Evolutionary conservation across 2,888 invertebrate genomes (phyloP), one percentile per base, ranked within the genome.

Genomic region (Spodoptera littoralis): DNA sequence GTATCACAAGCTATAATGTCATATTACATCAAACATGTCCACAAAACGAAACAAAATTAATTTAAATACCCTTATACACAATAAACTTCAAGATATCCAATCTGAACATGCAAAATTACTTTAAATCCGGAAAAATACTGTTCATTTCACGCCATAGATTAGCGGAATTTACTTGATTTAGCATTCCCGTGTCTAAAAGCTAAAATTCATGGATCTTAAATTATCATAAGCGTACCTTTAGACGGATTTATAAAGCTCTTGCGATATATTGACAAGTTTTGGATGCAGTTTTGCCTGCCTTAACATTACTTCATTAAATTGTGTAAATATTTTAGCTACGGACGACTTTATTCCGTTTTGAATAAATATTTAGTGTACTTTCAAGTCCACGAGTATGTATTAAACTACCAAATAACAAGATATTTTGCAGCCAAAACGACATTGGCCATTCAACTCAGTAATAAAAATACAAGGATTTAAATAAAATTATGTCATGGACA

Each of bases 121-220:
- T 46, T n/a, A 1, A 66, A 58, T 57, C 9, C 18, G 5, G 11
- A 6, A 66, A 54, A 52, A 56, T 42, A 30, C 47, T 24, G 3
- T 4, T 18, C 8, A 51, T 48, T 52, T 56, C 4, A 56, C 18
- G 8, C 50, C 4, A 0, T 59, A 70, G 46, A 62, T 68, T 55
- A 62, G 13, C 41, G 36, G 11, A 49, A 24, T 60, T 65, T 68
- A 72, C 60, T 63, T 63, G 55, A 68, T 60, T 64, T 62, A 69
- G 52, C 24, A 8, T 56, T 13, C 9, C n/a, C 52, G 48, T 53
- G 48, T 44, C 50, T 53, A 65, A 67, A 67, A 18, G 9, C 62
- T 70, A 58, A 74, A 79, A 79, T 78, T 77, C 70, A 79, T 68
- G 61, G 52, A 52, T 76, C 78, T 80, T 81, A 83, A 83, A 82